Evolutionary conservation across 1,140 invertebrate species (phyloP).

Genomic region (Pseudobourletiella spinata): DNA sequence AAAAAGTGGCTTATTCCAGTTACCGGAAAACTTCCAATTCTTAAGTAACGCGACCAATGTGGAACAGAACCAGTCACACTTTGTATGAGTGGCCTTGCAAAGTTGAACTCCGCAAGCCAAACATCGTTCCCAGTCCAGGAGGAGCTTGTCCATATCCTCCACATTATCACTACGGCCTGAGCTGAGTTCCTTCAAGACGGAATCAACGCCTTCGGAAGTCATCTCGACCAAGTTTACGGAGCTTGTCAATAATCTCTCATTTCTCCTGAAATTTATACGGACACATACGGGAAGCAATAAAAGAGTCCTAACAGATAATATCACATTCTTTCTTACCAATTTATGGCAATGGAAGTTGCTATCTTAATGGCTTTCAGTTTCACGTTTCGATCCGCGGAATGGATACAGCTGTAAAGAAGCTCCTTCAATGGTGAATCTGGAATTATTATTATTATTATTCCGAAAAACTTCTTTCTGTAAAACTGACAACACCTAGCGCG

Average conservation of each 20-base stretch:
- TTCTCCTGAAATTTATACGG: slow-evolving; percentile 14
- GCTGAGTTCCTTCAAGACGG: slow-evolving; percentile 13
- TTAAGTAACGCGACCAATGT: slow-evolving; percentile 18
- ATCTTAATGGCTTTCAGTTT: slow-evolving; percentile 56
- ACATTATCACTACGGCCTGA: no score
- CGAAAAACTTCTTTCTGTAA: no score
- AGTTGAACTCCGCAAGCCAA: slow-evolving; percentile 24
- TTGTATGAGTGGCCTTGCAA: slow-evolving; percentile 23
- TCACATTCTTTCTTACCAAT: slow-evolving; percentile 53
- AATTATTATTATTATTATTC: no score
- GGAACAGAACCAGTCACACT: slow-evolving; percentile 27
- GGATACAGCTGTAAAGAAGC: slow-evolving; percentile 49
- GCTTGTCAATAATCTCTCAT: slow-evolving; percentile 5
- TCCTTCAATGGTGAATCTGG: slow-evolving; percentile 46
- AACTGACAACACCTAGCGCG: no score
- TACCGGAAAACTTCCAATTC: slow-evolving; percentile 18
- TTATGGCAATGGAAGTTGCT: slow-evolving; percentile 55
- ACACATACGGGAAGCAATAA: no score
- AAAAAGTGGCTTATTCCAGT: not conserved
- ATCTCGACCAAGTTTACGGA: slow-evolving; percentile 23
- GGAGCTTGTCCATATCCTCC: no score
- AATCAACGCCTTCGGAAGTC: slow-evolving; percentile 19
- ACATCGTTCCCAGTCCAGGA: slow-evolving; percentile 29
- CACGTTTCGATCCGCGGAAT: slow-evolving; percentile 52
- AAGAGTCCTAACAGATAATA: no score